These are phyloP conservation scores for Carterocephalus palaemon DNA, from an alignment of 2,888 invertebrate genomes.

Conservation along the genomic window DNA sequence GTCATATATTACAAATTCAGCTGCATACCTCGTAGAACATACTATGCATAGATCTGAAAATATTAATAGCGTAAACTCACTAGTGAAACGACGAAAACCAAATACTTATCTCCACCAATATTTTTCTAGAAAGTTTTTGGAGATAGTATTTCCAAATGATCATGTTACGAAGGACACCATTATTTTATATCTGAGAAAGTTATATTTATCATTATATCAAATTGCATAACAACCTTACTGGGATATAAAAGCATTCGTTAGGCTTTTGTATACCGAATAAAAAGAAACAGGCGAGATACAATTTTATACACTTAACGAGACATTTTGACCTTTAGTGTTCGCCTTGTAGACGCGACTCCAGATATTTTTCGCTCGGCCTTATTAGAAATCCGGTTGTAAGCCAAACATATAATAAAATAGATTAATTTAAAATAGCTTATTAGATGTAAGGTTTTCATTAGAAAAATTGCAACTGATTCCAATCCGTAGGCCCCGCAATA, in stretches of 20 bases:
- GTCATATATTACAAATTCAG: no score
- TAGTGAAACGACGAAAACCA: no score
- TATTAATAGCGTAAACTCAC: no score
- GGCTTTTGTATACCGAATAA: slow-evolving; percentile 19
- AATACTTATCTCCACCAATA: no score
- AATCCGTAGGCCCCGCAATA: slow-evolving; percentile 70
- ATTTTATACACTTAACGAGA: slow-evolving; percentile 12
- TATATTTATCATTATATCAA: slow-evolving; percentile 12
- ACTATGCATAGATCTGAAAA: no score
- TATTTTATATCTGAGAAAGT: slow-evolving; percentile 10
- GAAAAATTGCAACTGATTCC: slow-evolving; percentile 32
- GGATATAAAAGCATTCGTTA: slow-evolving; percentile 34
- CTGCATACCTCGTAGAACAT: no score
- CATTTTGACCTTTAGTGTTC: slow-evolving; percentile 8
- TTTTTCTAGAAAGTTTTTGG: no score
- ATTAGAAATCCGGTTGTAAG: no score
- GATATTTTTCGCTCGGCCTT: not conserved
- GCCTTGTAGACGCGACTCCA: slow-evolving; percentile 1
- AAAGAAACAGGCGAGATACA: slow-evolving; percentile 8
- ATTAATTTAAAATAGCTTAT: not conserved
- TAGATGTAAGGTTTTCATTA: slow-evolving; percentile 6
- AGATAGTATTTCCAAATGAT: not conserved
- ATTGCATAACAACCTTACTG: slow-evolving; percentile 7
- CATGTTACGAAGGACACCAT: not conserved
- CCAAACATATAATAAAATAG: no score